These are phyloP conservation scores for Andinoacara biseriatus DNA, from an alignment of 2,113 vertebrate genomes.

Conservation along the genomic window DNA sequence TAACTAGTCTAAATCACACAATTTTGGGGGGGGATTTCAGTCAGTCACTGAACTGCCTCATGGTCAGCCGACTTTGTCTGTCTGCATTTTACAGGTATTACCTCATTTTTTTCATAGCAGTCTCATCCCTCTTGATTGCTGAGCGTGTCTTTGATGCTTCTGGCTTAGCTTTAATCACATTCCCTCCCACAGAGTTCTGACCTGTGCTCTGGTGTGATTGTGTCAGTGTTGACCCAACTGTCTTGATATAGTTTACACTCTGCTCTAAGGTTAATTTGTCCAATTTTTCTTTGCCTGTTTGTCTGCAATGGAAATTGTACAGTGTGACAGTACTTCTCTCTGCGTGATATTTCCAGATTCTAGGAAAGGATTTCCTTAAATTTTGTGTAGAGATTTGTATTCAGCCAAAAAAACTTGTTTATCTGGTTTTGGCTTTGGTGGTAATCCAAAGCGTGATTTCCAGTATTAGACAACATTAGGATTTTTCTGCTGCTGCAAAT, in stretches of 20 bases:
- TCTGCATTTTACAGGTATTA: constrained; percentile 43
- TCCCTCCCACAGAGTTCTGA: constrained; percentile 27
- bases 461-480: background rate
- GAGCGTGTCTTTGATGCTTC: constrained; percentile 42
- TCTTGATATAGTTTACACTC: background rate
- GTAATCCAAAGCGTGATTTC: no score
- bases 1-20: constrained; percentile 28
- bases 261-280: background rate
- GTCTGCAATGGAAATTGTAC: background rate
- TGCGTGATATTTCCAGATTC: background rate
- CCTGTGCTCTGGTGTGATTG: constrained; percentile 17
- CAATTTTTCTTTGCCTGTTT: background rate
- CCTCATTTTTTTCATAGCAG: background rate
- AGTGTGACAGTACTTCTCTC: background rate
- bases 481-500: background rate
- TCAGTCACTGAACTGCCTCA: constrained; percentile 5
- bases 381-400: background rate
- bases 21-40: constrained; percentile 20
- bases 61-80: constrained; percentile 52
- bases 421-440: no score
- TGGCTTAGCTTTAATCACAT: constrained; percentile 38
- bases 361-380: background rate
- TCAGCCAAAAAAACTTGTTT: no score
- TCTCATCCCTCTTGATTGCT: constrained; percentile 40
- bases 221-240: constrained; percentile 16